Evolutionary conservation across 2,797 vertebrate species (phyloP), one percentile per base, ranked within the genome.

Genomic region (Columba guinea): DNA sequence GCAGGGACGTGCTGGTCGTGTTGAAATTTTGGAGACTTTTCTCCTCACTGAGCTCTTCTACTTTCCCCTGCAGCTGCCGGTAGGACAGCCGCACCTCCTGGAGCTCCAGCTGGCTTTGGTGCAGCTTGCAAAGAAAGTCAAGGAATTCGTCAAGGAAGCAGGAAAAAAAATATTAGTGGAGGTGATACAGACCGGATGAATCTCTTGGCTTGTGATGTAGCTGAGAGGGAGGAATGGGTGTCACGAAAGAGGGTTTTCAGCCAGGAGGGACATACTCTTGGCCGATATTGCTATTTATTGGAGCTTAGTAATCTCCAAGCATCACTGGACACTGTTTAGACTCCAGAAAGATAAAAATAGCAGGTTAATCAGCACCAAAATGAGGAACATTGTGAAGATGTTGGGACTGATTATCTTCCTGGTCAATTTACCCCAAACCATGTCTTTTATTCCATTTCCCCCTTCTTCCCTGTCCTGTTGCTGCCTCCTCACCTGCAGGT

Each of bases 41-140:
- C 95, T 99, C 99, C 79, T 99, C 99, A 0, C 97, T 98, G 96
- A 99, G 98, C 97, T 99, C 99, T 77, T 99, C 98, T 92, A 99
- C 97, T 56, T 98, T 99, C 39, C 97, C 93, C 32, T 98, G 98
- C 95, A 99, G 98, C 97, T 99, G 99, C 51, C 99, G 97, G 97
- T 98, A 99, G 89, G 99, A 99, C 77, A 98, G 89, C 32, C 99
- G 98, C 14, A 98, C 99, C 94, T 99, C 99, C 95, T 99, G 99
- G 34, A 99, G 98, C 97, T 99, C 99, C 96, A 99, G 86, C 80
- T 99, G 99, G 97, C 98, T 99, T 96, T 99, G 99, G 67, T 98
- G 98, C 89, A 99, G 97, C 99, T 99, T 97, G 71, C 35, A 81
- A 52, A 91, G 75, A 91, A 93, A 94, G 94, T 20, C 7, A 77